phyloP scores from a whole-genome alignment of 2,888 invertebrate species.

The Morpho deidamia region DNA sequence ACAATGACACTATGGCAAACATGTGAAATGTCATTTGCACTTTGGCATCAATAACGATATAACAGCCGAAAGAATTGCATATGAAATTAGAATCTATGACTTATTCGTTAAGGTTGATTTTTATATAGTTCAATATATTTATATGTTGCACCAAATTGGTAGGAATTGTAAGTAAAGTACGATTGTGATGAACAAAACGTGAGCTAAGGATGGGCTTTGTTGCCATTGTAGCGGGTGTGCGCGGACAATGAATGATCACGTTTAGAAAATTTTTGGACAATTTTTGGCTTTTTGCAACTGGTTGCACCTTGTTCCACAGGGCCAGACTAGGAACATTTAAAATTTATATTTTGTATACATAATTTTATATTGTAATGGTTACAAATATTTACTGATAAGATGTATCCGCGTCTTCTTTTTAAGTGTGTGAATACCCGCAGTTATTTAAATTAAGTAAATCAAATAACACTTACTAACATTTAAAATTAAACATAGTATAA shows the following conservation, averaged over 20 bases:
- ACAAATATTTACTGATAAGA: too few relatives aligned
- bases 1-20: conserved; percentile 77
- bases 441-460: too few relatives aligned
- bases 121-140: conserved; percentile 20
- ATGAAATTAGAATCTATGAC: conserved; percentile 2
- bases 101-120: conserved; percentile 19
- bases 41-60: conserved; percentile 28
- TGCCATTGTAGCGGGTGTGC: conserved; percentile 72
- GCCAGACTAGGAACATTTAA: conserved; percentile 32
- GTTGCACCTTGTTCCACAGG: conserved; percentile 69
- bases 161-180: conserved; percentile 64
- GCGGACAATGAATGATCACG: conserved; percentile 67
- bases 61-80: conserved; percentile 19
- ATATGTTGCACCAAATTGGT: conserved; percentile 14
- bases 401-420: too few relatives aligned
- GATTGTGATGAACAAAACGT: conserved; percentile 69
- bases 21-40: conserved; percentile 59
- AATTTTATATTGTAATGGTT: too few relatives aligned
- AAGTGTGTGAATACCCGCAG: too few relatives aligned
- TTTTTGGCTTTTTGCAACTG: conserved; percentile 74
- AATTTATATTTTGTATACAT: too few relatives aligned
- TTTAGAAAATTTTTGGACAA: conserved; percentile 73
- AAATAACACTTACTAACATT: too few relatives aligned
- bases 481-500: too few relatives aligned
- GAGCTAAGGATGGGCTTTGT: conserved; percentile 75